These are phyloP conservation scores for Pseudopodoces humilis DNA, from an alignment of 2,113 vertebrate genomes.

Conservation along the genomic window DNA sequence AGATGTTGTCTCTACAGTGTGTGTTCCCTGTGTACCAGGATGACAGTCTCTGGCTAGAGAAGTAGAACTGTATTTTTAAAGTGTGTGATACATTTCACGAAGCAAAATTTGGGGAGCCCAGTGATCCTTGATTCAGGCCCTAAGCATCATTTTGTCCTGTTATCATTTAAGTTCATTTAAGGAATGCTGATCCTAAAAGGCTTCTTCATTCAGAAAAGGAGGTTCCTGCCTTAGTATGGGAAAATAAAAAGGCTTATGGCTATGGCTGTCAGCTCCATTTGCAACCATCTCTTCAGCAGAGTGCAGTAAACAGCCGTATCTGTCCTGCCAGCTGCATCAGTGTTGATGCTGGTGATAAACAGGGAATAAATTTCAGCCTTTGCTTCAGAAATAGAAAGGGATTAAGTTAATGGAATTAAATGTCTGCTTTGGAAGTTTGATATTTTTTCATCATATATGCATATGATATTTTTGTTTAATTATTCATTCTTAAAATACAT, in stretches of 20 bases:
- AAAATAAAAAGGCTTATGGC: background rate
- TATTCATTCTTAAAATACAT: background rate
- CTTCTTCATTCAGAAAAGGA: background rate
- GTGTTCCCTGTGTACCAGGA: background rate
- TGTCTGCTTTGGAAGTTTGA: background rate
- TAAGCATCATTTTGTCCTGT: background rate
- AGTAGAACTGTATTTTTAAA: background rate
- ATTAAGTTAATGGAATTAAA: background rate
- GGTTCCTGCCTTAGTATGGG: background rate
- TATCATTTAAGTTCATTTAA: background rate
- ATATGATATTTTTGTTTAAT: background rate
- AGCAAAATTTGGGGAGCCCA: background rate
- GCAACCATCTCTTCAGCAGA: background rate
- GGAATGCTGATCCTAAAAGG: background rate
- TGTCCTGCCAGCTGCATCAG: background rate
- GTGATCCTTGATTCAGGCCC: background rate
- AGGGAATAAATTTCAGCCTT: background rate
- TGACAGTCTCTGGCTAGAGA: background rate
- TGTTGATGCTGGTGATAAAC: background rate
- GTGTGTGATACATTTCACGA: background rate
- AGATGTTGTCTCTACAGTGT: background rate
- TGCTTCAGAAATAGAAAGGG: background rate
- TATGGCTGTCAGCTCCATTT: background rate
- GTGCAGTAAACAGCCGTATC: background rate
- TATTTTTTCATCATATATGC: background rate